Conservation (phyloP, 2,888 invertebrate genomes). For the Drosophila mayaguana region DNA sequence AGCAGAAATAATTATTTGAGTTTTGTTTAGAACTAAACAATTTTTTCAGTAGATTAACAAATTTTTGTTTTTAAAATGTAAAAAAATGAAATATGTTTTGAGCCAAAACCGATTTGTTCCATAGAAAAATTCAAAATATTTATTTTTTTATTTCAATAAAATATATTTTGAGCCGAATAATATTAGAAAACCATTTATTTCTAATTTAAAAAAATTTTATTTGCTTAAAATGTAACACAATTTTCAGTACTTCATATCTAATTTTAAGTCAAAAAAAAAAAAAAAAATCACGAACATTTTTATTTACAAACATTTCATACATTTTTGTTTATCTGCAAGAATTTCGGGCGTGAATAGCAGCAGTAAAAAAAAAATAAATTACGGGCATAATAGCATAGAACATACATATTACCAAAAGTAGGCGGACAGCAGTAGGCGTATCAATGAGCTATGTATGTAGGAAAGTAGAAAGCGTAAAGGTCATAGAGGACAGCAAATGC, state of each 20-base stretch:
- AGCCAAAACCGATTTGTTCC: no score
- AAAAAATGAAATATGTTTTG: no score
- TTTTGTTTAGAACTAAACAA: no score
- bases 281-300: not conserved
- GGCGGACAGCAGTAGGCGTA: conserved; percentile 48
- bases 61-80: no score
- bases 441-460: conserved; percentile 34
- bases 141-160: not conserved
- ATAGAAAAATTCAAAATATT: no score
- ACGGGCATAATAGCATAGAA: conserved; percentile 35
- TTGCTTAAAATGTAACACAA: not conserved
- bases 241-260: not conserved
- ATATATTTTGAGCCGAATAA: not conserved
- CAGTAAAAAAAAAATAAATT: conserved; percentile 36
- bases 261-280: not conserved
- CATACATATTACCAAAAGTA: conserved; percentile 32
- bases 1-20: no score
- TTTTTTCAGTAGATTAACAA: no score
- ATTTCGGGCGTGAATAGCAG: conserved; percentile 37
- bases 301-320: not conserved
- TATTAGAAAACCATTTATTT: not conserved
- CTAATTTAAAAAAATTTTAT: no score
- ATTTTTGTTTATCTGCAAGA: conserved; percentile 3
- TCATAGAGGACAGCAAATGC: conserved; percentile 15
- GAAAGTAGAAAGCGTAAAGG: conserved; percentile 43